phyloP scores from a whole-genome alignment of 2,797 vertebrate genomes.

The Scleropages formosus region DNA sequence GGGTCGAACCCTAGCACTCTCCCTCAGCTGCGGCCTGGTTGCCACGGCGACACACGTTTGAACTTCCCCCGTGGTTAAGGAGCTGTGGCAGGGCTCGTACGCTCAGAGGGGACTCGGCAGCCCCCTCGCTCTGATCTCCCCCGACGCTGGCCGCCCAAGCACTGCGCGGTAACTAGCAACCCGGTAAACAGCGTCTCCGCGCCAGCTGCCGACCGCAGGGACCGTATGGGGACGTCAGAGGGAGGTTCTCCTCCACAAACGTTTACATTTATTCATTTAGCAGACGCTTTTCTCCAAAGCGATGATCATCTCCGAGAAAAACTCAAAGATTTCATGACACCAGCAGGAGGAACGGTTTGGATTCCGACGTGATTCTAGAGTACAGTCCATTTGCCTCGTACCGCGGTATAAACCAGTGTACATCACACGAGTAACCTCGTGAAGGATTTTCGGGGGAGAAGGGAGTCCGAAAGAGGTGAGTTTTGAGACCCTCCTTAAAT shows the following conservation, averaged over 20 bases:
- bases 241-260: constrained; percentile 23
- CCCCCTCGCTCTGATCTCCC: no score
- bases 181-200: constrained; percentile 41
- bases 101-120: background rate
- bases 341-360: no score
- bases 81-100: background rate
- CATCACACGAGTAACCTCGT: no score
- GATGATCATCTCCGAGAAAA: no score
- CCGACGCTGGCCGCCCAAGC: constrained; percentile 32
- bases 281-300: constrained; percentile 15
- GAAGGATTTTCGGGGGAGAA: no score
- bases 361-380: no score
- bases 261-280: constrained; percentile 31
- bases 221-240: constrained; percentile 7
- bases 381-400: no score
- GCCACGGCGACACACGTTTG: constrained; percentile 41
- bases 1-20: background rate
- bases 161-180: constrained; percentile 47
- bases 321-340: no score
- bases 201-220: constrained; percentile 4
- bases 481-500: no score
- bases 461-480: no score
- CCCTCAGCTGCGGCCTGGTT: constrained; percentile 30
- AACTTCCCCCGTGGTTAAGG: background rate
- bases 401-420: no score